Evolutionary conservation across 2,113 vertebrate species (phyloP).

Genomic region (Gymnobelideus leadbeateri): DNA sequence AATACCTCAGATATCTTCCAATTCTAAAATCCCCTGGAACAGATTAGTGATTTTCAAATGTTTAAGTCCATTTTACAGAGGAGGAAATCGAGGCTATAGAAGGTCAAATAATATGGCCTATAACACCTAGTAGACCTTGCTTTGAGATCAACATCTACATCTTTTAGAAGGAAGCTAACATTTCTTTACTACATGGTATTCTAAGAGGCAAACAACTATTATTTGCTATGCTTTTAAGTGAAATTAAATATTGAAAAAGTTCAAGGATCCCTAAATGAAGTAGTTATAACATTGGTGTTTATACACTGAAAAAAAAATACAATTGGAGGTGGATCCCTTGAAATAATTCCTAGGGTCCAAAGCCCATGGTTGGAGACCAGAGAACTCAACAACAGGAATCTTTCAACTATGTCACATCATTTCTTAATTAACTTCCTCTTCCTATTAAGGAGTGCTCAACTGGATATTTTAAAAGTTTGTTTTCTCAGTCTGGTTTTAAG

Average conservation of each 20-base stretch:
- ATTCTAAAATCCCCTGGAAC: background rate
- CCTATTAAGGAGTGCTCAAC: background rate
- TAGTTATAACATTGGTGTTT: background rate
- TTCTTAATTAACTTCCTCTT: background rate
- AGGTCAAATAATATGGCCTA: no score
- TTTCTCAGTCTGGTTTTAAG: background rate
- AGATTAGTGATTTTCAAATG: background rate
- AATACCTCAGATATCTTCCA: background rate
- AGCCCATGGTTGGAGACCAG: background rate
- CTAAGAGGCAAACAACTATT: no score
- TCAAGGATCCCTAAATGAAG: background rate
- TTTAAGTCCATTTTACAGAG: background rate
- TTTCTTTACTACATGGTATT: no score
- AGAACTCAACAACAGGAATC: background rate
- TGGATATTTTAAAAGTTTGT: background rate
- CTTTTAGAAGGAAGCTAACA: no score
- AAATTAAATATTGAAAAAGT: background rate
- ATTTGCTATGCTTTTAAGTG: no score
- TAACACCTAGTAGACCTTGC: no score
- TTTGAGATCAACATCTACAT: no score
- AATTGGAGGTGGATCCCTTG: background rate
- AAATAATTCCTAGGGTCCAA: background rate
- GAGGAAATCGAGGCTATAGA: no score
- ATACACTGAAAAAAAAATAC: background rate
- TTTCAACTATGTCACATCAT: background rate